These are phyloP conservation scores for Synaphobranchus kaupii DNA, from an alignment of 2,797 vertebrate genomes.

Conservation along the genomic window DNA sequence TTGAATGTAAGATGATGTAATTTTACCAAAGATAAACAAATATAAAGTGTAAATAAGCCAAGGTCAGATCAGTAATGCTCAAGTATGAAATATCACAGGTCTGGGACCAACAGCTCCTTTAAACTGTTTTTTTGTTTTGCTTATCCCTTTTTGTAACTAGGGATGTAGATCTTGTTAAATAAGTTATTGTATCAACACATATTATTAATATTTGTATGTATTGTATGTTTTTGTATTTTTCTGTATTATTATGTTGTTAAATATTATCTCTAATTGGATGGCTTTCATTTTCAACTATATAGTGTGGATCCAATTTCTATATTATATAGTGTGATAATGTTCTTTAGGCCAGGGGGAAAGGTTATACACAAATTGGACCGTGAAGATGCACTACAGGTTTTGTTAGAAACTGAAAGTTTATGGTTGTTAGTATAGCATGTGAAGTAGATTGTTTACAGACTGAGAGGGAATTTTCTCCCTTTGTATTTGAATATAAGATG, in stretches of 20 bases:
- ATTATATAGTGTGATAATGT: background rate
- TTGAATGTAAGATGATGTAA: constrained; percentile 71
- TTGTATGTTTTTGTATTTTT: constrained; percentile 22
- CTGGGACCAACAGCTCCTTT: constrained; percentile 7
- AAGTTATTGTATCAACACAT: constrained; percentile 8
- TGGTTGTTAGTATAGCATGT: background rate
- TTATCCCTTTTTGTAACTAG: background rate
- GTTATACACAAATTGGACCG: constrained; percentile 9
- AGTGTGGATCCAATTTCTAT: constrained; percentile 10
- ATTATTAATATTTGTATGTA: constrained; percentile 23
- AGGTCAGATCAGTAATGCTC: constrained; percentile 2
- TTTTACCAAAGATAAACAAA: constrained; percentile 33
- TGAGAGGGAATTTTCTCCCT: background rate
- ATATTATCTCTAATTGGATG: background rate
- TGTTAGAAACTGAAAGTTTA: background rate
- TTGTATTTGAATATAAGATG: background rate
- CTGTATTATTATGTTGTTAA: constrained; percentile 16
- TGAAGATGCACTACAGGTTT: constrained; percentile 29
- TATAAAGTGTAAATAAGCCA: constrained; percentile 33
- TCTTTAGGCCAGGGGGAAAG: background rate
- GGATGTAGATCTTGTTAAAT: constrained; percentile 42
- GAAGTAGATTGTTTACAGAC: background rate
- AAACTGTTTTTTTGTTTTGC: background rate
- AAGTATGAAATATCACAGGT: background rate
- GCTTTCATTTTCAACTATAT: background rate